Evolutionary conservation across 2,888 invertebrate species (phyloP).

Genomic region (Ptilodon capucinus): DNA sequence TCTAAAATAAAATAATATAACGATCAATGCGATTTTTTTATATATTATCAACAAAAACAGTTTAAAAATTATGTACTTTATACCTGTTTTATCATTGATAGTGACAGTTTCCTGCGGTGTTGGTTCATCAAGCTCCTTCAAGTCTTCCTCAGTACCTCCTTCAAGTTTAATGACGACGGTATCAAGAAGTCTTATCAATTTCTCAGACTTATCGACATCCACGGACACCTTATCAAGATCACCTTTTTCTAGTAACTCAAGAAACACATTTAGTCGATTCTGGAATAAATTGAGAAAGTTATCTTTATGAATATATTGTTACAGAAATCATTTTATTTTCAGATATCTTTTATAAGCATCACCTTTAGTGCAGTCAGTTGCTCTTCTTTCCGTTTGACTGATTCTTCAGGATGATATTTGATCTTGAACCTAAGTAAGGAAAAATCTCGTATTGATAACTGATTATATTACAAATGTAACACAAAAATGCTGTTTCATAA

Average conservation of each 20-base stretch:
- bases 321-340: background rate
- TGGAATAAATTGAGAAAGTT: constrained; percentile 64
- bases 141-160: constrained; percentile 94
- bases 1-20: constrained; percentile 40
- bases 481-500: background rate
- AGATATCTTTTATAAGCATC: background rate
- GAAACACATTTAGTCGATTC: constrained; percentile 94
- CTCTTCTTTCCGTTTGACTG: constrained; percentile 93
- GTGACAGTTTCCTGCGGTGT: constrained; percentile 45
- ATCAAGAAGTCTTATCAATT: constrained; percentile 94
- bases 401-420: constrained; percentile 99
- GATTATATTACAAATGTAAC: background rate
- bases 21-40: too few species aligned
- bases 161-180: constrained; percentile 98
- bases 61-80: background rate
- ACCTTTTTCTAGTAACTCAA: constrained; percentile 89
- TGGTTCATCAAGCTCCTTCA: constrained; percentile 91
- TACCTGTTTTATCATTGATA: constrained; percentile 61
- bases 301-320: too few species aligned
- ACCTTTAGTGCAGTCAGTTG: constrained; percentile 90
- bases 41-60: too few species aligned
- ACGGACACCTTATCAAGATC: constrained; percentile 90
- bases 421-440: constrained; percentile 95
- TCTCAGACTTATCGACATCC: constrained; percentile 92
- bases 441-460: constrained; percentile 1